Base-by-base conservation (phyloP, 2,888 invertebrate genomes). In the Eurytoma californica region DNA sequence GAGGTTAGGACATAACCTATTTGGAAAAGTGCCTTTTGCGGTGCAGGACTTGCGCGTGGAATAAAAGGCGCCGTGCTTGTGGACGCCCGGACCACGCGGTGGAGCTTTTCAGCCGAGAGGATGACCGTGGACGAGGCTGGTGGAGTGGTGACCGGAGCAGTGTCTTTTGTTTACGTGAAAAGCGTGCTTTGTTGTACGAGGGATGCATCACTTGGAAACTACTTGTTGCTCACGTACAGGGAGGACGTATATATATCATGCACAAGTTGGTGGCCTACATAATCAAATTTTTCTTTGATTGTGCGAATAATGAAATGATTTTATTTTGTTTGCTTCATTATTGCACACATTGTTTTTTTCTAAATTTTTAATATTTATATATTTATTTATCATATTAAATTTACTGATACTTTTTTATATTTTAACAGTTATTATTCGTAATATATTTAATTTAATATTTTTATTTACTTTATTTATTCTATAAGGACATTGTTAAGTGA, bases 1-100 rank as follows among this genome's bases (percentile, higher is more conserved):
- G 51, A 72, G 77, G 77, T 70, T 77, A 69, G 57, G 47, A 77
- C 72, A 72, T 77, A 77, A 77, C 77, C 77, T 77, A 58, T 24
- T 24, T 13, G 77, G 55, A 58, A 65, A 72, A 72, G 77, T 66
- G 69, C 28, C 28, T 66, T 66, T 51, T 24, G 51, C 24, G 39
- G 24, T 20, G 58, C 58, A 20, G 20, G 58, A 20, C 51, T 66
- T 49, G 66, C 20, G 66, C 20, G 66, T 14, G 39, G 9, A 39
- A 39, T 39, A 39, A 9, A 7, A 39, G 39, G 39, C 39, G 39
- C 63, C 18, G 28, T 28, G 28, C 0, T 24, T 16, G 13, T 3
- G 28, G 28, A 0, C 14, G 28, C 3, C n/a, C 5, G 2, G 4
- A 28, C 28, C 13, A 16, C 16, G 60, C 9, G 60, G 16, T 1